These are phyloP conservation scores for Trididemnum clinides DNA, from an alignment of 23 tunicate genomes.

Conservation along the genomic window DNA sequence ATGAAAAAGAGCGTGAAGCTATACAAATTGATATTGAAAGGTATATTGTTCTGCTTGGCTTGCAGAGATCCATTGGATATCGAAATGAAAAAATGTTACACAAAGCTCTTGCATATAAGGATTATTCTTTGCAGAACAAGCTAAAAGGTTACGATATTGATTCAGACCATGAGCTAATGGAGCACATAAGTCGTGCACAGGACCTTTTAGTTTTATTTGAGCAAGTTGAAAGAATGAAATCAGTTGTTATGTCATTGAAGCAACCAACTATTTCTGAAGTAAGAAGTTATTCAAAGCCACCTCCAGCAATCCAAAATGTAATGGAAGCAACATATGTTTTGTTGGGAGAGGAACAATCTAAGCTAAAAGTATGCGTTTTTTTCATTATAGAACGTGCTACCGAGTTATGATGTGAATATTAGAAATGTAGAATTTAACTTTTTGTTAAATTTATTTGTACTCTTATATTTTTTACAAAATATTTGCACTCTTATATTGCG, in stretches of 20 bases:
- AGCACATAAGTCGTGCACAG: not conserved
- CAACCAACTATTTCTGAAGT: conserved; percentile 53
- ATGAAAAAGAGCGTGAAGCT: not conserved
- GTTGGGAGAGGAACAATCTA: conserved; percentile 31
- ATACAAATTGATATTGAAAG: not conserved
- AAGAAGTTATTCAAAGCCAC: conserved; percentile 54
- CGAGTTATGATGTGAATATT: too few species aligned
- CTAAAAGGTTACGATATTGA: conserved; percentile 10
- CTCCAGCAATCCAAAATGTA: conserved; percentile 32
- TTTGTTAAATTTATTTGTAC: too few species aligned
- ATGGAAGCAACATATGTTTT: conserved; percentile 56
- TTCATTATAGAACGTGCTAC: too few species aligned
- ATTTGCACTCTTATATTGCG: too few species aligned
- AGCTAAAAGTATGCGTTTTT: conserved; percentile 36
- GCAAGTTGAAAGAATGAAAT: conserved; percentile 11
- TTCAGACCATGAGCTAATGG: not conserved
- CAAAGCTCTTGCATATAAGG: not conserved
- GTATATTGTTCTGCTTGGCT: not conserved
- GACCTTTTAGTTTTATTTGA: not conserved
- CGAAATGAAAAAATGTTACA: not conserved
- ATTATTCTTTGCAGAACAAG: not conserved
- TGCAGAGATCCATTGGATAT: not conserved
- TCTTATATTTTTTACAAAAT: too few species aligned
- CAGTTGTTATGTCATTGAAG: conserved; percentile 11
- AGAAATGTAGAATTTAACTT: too few species aligned